Percentiles rank a stretch among this genome's conserved stretches.
phyloP scores from a whole-genome alignment of 2,797 vertebrate species.

The Dermochelys coriacea region DNA sequence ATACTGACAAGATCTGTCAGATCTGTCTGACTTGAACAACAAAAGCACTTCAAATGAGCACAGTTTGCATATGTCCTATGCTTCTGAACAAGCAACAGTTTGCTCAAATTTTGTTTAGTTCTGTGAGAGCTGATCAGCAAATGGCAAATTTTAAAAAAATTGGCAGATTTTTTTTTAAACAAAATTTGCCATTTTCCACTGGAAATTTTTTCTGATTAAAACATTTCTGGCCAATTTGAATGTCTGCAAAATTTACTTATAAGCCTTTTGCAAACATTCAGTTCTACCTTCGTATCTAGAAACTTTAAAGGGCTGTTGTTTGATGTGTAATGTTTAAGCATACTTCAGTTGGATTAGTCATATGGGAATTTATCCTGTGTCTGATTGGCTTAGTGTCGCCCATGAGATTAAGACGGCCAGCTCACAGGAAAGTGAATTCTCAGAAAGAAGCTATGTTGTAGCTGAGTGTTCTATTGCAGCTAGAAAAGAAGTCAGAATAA shows the following conservation, averaged over 20 bases:
- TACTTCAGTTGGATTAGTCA: neutral
- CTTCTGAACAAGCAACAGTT: neutral
- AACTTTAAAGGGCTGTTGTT: neutral
- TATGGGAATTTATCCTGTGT: neutral
- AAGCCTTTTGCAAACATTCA: neutral
- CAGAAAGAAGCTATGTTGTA: neutral
- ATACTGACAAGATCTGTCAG: accelerated
- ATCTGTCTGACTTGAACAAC: neutral
- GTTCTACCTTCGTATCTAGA: neutral
- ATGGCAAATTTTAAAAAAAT: neutral
- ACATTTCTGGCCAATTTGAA: neutral
- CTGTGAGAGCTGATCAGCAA: neutral
- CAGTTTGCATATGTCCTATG: neutral
- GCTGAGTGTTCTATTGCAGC: neutral
- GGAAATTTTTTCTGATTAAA: neutral
- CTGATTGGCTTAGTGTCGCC: neutral
- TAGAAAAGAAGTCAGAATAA: neutral
- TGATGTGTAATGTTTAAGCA: neutral
- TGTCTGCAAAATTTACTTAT: neutral
- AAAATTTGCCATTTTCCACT: neutral
- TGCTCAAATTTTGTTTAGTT: neutral
- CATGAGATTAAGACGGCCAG: neutral
- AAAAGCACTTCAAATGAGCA: neutral
- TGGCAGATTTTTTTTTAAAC: neutral
- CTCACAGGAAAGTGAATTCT: neutral